Conservation (phyloP, 1,140 invertebrate species). For the Dermatophagoides farinae region DNA sequence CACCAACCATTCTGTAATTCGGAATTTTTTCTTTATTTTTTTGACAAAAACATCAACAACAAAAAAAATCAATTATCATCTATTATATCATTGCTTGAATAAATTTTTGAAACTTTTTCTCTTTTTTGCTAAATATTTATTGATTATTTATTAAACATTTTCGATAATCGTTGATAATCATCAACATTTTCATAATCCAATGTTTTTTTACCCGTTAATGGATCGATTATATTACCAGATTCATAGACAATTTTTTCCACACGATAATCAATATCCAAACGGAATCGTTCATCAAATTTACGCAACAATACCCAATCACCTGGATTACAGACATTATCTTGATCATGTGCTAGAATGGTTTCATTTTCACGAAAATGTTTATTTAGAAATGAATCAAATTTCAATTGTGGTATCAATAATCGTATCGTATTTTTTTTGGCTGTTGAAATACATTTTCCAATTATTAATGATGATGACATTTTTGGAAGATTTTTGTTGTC, state of each 20-base stretch:
- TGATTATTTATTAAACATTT: conserved; percentile 10
- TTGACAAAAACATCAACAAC: background rate
- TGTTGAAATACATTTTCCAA: conserved; percentile 1
- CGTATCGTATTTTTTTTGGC: conserved; percentile 8
- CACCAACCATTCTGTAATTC: background rate
- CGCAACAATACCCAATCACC: conserved; percentile 15
- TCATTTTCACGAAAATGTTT: conserved; percentile 16
- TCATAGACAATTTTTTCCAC: conserved; percentile 19
- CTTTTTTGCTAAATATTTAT: background rate
- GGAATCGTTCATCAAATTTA: conserved; percentile 11
- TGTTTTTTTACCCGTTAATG: conserved; percentile 17
- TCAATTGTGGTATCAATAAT: conserved; percentile 9
- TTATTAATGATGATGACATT: background rate
- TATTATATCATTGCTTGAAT: background rate
- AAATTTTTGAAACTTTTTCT: background rate
- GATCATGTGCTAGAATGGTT: conserved; percentile 7
- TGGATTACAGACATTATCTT: conserved; percentile 1
- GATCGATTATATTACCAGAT: conserved; percentile 19
- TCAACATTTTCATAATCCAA: conserved; percentile 18
- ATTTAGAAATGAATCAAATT: conserved; percentile 11
- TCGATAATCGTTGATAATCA: conserved; percentile 14
- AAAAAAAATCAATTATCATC: background rate
- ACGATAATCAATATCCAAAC: conserved; percentile 14
- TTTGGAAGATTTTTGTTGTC: background rate
- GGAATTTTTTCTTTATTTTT: background rate